Base-by-base conservation (phyloP, 2,888 invertebrate genomes). In the Pachydiplax longipennis region DNA sequence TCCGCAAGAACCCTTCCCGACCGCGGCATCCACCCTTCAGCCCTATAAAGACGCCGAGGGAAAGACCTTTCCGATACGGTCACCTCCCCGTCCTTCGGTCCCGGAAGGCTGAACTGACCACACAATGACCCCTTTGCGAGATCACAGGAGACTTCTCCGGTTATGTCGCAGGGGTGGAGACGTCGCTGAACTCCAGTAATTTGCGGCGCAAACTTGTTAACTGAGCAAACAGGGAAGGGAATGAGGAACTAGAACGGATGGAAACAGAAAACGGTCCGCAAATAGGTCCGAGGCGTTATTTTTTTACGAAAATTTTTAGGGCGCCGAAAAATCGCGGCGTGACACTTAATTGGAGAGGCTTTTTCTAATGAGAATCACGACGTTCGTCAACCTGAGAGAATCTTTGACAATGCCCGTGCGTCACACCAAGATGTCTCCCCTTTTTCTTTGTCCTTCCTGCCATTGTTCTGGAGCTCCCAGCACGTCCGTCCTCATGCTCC, bases 401-500 rank as follows among this genome's bases (percentile, higher is more conserved):
- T 73, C 31, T 73, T 25, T 25, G 25, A 73, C 25, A 13, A 73
- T 31, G 31, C 13, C 53, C 13, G 73, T 73, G 73, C 73, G 73
- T 73, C 31, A 73, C 31, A 31, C 25, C 13, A 25, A 73, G 13
- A 73, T 31, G 31, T 25, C 58, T 31, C 58, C 31, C 35, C 87
- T 58, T 35, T 61, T 87, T 87, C 87, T 87, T 87, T 87, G 87
- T 87, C 87, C 61, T 87, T 58, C 61, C 61, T 61, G 13, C 87
- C 87, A 87, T 87, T 87, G 87, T 87, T 87, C 87, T 87, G 58
- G 87, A 37, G 61, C 87, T 58, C 35, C 58, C 87, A 58, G 58
- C 61, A 37, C 61, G 87, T 87, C 87, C 87, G 87, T 87, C 87
- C 87, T 87, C 61, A 61, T 87, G 87, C 87, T 61, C 87, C 87